Evolutionary conservation across 2,888 invertebrate genomes (phyloP).

Genomic region (Diaperis boleti): DNA sequence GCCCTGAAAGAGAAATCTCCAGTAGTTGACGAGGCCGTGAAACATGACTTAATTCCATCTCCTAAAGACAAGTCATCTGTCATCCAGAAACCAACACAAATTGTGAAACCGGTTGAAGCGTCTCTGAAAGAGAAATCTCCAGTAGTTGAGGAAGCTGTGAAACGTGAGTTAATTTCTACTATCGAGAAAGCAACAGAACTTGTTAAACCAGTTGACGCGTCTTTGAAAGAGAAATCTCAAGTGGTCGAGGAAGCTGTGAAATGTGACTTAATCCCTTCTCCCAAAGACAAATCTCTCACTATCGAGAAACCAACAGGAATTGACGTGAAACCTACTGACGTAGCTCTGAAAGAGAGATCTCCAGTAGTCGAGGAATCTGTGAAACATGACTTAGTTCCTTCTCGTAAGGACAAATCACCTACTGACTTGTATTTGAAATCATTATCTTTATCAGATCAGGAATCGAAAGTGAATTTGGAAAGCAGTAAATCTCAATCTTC

Average conservation of each 20-base stretch:
- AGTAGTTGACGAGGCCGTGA: neutral
- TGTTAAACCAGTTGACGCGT: neutral
- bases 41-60: neutral
- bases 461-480: too few relatives aligned
- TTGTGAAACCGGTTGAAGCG: neutral
- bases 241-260: neutral
- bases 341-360: neutral
- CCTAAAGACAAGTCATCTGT: neutral
- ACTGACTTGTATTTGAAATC: too few relatives aligned
- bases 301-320: neutral
- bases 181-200: neutral
- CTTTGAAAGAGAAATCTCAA: neutral
- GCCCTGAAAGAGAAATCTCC: neutral
- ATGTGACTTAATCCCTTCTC: neutral
- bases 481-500: too few relatives aligned
- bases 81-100: neutral
- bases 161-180: neutral
- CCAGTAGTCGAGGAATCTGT: neutral
- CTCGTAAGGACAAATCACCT: too few relatives aligned
- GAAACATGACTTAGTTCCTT: too few relatives aligned
- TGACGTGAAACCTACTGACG: neutral
- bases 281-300: neutral
- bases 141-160: conserved; percentile 7
- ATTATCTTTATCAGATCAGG: too few relatives aligned
- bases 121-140: conserved; percentile 17